A percentile compares a stretch with the other conserved stretches of the same genome.
Conservation (phyloP, 2,797 vertebrate genomes). For the Sylvia borin region DNA sequence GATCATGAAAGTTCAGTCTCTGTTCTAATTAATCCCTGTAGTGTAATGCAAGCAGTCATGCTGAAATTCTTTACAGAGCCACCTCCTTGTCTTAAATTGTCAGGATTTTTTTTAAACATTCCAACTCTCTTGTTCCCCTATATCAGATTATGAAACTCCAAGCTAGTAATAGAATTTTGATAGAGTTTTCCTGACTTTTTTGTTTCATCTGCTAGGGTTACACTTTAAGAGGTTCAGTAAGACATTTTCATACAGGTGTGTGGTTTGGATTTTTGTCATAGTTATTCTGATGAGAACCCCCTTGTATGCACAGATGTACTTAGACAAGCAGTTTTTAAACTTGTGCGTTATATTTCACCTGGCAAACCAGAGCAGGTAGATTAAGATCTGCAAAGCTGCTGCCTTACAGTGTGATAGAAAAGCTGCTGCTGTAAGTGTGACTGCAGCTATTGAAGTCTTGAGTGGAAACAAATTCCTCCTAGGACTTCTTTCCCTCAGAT, state of each 20-base stretch:
- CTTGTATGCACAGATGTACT: not conserved
- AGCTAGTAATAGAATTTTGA: not conserved
- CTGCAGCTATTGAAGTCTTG: not conserved
- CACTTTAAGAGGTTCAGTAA: not conserved
- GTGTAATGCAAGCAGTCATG: not conserved
- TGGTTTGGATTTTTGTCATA: not conserved
- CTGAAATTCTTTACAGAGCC: not conserved
- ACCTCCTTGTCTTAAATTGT: not conserved
- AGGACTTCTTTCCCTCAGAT: not conserved
- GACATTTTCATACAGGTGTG: not conserved
- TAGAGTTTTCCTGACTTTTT: not conserved
- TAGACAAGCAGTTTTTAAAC: not conserved
- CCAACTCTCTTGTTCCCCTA: not conserved
- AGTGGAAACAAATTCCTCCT: not conserved
- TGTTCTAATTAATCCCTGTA: not conserved
- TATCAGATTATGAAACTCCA: not conserved
- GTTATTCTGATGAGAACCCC: not conserved
- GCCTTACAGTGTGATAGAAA: not conserved
- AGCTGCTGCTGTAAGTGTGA: not conserved
- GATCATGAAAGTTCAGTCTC: not conserved
- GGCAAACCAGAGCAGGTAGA: not conserved
- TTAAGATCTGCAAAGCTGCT: not conserved
- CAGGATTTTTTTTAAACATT: not conserved
- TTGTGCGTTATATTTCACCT: not conserved
- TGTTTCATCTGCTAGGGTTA: not conserved